phyloP scores from a whole-genome alignment of 1,140 invertebrate genomes.

The Lordiphosa clarofinis region DNA sequence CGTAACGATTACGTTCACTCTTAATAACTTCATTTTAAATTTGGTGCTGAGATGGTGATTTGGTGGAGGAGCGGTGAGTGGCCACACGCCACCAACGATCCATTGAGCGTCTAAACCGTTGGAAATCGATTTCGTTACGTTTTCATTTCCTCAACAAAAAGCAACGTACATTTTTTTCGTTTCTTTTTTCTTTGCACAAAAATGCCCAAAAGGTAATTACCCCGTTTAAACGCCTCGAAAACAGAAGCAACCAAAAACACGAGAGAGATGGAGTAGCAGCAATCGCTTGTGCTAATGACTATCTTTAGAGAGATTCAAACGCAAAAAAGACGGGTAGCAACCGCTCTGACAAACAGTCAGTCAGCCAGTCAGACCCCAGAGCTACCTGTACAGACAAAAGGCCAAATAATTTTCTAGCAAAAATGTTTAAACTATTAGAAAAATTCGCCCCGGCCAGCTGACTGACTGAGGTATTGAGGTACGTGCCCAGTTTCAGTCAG shows the following conservation, averaged over 20 bases:
- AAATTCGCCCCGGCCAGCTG: conserved; percentile 41
- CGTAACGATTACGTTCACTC: conserved; percentile 53
- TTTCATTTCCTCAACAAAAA: conserved; percentile 73
- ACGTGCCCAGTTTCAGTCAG: conserved; percentile 4
- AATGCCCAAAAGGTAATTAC: conserved; percentile 68
- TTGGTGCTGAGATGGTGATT: conserved; percentile 16
- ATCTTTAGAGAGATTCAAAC: conserved; percentile 52
- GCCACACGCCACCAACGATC: conserved; percentile 55
- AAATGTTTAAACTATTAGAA: conserved; percentile 55
- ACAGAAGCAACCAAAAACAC: conserved; percentile 42
- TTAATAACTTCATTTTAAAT: conserved; percentile 66
- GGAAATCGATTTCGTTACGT: conserved; percentile 74
- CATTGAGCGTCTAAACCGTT: conserved; percentile 55
- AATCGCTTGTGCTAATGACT: conserved; percentile 71
- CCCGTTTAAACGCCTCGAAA: conserved; percentile 57
- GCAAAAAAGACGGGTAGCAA: conserved; percentile 62
- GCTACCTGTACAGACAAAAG: conserved; percentile 20
- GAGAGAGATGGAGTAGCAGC: conserved; percentile 26
- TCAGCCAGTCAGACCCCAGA: too few species aligned
- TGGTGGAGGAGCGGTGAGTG: conserved; percentile 17
- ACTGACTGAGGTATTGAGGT: conserved; percentile 1
- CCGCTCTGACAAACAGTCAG: conserved; percentile 40
- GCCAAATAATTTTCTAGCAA: conserved; percentile 59
- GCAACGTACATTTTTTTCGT: conserved; percentile 25
- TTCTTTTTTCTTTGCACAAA: conserved; percentile 22